Percentiles rank a stretch among this genome's conserved stretches.
These are phyloP conservation scores for Busseola fusca DNA, from an alignment of 2,888 invertebrate genomes.

Conservation along the genomic window DNA sequence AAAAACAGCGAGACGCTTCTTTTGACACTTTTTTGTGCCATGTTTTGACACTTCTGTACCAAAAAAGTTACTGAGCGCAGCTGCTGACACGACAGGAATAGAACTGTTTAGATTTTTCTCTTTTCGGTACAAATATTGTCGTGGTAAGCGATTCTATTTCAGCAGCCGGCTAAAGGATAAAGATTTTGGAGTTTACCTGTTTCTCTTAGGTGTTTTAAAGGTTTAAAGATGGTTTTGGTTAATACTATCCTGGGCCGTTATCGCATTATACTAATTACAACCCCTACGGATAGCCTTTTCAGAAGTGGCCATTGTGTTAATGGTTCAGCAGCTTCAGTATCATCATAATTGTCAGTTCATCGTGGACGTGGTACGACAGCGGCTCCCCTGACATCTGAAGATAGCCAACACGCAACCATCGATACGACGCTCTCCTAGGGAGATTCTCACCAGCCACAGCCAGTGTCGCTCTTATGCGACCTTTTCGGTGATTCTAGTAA, in stretches of 20 bases:
- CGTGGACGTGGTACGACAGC: not conserved
- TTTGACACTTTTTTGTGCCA: slow-evolving; percentile 49
- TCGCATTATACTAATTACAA: too few relatives aligned
- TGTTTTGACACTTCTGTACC: slow-evolving; percentile 59
- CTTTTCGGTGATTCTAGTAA: too few relatives aligned
- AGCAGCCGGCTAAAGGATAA: slow-evolving; percentile 36
- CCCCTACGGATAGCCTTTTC: not conserved
- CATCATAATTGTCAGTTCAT: not conserved
- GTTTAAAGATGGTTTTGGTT: not conserved
- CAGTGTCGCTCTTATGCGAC: not conserved
- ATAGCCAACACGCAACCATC: not conserved
- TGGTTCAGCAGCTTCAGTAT: not conserved
- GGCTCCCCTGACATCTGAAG: too few relatives aligned
- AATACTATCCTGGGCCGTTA: too few relatives aligned
- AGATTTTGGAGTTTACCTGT: not conserved
- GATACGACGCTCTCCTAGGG: not conserved
- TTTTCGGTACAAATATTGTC: slow-evolving; percentile 32
- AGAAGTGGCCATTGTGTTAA: not conserved
- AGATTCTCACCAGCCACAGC: not conserved
- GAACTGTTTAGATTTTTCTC: slow-evolving; percentile 43
- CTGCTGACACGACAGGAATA: slow-evolving; percentile 54
- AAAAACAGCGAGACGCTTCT: slow-evolving; percentile 48
- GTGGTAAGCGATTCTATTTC: slow-evolving; percentile 21
- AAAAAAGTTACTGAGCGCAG: slow-evolving; percentile 55
- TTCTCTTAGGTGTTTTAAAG: slow-evolving; percentile 5